Evolutionary conservation across 2,888 invertebrate genomes (phyloP).

Genomic region (Sipha maydis): DNA sequence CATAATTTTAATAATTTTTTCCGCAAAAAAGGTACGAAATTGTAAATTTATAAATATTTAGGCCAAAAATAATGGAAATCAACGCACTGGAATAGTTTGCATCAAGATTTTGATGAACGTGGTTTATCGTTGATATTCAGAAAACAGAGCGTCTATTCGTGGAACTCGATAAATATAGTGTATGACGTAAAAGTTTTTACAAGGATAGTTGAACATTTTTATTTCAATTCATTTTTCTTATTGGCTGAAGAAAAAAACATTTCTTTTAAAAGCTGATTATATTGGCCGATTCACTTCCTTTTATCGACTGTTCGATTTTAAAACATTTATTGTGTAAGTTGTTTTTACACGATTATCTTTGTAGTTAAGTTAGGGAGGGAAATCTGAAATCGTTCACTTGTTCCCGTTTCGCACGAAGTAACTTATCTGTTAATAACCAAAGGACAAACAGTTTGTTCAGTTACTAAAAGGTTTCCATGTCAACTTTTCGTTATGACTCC

Average conservation of each 20-base stretch:
- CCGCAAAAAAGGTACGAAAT: too few species aligned
- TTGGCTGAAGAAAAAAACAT: too few species aligned
- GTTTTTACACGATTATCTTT: constrained; percentile 45
- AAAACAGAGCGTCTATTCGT: constrained; percentile 76
- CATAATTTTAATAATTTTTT: too few species aligned
- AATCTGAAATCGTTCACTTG: constrained; percentile 74
- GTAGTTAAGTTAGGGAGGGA: constrained; percentile 77
- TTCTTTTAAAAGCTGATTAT: too few species aligned
- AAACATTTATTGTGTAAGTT: too few species aligned
- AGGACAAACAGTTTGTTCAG: too few species aligned
- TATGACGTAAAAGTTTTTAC: constrained; percentile 70
- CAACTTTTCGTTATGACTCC: constrained; percentile 67
- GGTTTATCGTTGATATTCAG: constrained; percentile 73
- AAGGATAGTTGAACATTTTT: too few species aligned
- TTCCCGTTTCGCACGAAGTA: constrained; percentile 84
- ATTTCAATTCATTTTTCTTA: too few species aligned
- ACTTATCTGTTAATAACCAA: constrained; percentile 74
- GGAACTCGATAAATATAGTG: constrained; percentile 78
- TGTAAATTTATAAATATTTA: background rate
- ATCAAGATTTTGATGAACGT: constrained; percentile 76
- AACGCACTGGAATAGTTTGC: constrained; percentile 74
- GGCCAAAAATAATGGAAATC: constrained; percentile 67
- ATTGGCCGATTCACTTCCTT: too few species aligned
- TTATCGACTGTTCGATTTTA: too few species aligned
- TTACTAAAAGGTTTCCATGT: constrained; percentile 67